phyloP scores from a whole-genome alignment of 2,888 invertebrate genomes.

The Orthosia gracilis region DNA sequence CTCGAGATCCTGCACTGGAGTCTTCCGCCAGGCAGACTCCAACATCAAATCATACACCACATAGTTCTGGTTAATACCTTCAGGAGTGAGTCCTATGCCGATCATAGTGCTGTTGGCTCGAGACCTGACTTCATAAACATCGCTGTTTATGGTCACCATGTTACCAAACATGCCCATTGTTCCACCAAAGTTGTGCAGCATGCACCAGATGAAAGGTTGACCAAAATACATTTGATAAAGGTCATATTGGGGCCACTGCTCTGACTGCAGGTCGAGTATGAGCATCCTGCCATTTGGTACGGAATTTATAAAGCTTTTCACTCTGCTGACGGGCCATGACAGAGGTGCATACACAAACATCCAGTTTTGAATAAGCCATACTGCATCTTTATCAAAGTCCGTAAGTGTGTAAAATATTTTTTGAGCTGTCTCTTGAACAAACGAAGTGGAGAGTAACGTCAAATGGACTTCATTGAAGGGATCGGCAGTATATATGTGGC shows the following conservation, averaged over 20 bases:
- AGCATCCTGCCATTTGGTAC: slow-evolving; percentile 95
- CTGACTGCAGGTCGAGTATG: slow-evolving; percentile 97
- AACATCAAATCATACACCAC: slow-evolving; percentile 97
- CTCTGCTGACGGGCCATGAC: slow-evolving; percentile 93
- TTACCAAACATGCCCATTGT: slow-evolving; percentile 98
- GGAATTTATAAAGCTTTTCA: slow-evolving; percentile 93
- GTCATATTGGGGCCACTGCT: slow-evolving; percentile 93
- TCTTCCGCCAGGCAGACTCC: slow-evolving; percentile 94
- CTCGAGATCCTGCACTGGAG: slow-evolving; percentile 91
- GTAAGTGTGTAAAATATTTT: slow-evolving; percentile 94
- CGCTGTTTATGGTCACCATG: slow-evolving; percentile 93
- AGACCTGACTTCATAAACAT: slow-evolving; percentile 92
- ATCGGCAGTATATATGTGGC: slow-evolving; percentile 97
- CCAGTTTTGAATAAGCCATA: slow-evolving; percentile 97
- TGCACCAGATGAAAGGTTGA: slow-evolving; percentile 99
- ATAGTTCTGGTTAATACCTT: slow-evolving; percentile 99
- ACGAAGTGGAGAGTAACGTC: slow-evolving; percentile 91
- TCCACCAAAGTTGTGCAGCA: slow-evolving; percentile 99
- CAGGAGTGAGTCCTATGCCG: slow-evolving; percentile 97
- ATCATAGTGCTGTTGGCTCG: slow-evolving; percentile 95
- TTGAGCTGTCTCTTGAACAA: slow-evolving; percentile 92
- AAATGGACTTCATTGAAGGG: slow-evolving; percentile 97
- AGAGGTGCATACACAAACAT: slow-evolving; percentile 93
- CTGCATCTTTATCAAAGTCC: slow-evolving; percentile 93
- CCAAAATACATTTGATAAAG: slow-evolving; percentile 94